These are phyloP conservation scores for Aphelenchoides avenae DNA, from an alignment of 1,140 invertebrate species.

Conservation along the genomic window DNA sequence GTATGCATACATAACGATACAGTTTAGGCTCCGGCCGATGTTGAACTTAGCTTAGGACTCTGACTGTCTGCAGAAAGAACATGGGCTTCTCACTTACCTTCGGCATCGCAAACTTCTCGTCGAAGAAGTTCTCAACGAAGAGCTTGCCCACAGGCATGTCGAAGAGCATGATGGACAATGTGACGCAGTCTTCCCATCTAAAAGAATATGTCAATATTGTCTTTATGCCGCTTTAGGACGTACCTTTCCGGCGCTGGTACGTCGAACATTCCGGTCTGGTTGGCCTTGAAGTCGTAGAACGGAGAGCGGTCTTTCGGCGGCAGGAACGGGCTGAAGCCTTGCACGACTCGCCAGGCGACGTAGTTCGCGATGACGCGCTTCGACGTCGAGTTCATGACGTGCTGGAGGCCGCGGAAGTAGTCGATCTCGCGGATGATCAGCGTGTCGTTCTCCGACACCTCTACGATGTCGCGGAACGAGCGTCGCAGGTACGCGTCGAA, in stretches of 20 bases:
- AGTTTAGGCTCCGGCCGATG: too few species aligned
- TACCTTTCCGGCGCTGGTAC: slow-evolving; percentile 33
- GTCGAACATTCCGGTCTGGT: slow-evolving; percentile 50
- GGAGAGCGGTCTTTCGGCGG: slow-evolving; percentile 37
- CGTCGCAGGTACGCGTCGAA: slow-evolving; percentile 41
- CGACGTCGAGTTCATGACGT: slow-evolving; percentile 62
- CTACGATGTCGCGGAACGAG: slow-evolving; percentile 38
- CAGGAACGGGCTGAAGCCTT: slow-evolving; percentile 49
- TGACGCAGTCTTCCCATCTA: slow-evolving; percentile 52
- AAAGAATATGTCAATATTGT: not conserved
- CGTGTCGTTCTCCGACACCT: slow-evolving; percentile 44
- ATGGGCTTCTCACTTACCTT: slow-evolving; percentile 38
- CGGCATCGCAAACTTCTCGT: slow-evolving; percentile 45
- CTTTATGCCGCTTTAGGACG: not conserved
- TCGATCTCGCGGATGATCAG: slow-evolving; percentile 48
- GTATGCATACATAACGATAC: too few species aligned
- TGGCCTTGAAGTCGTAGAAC: slow-evolving; percentile 52
- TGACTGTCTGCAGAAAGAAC: too few species aligned
- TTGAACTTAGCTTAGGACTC: too few species aligned
- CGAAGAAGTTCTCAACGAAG: slow-evolving; percentile 56
- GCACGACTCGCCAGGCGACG: slow-evolving; percentile 50
- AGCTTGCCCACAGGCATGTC: slow-evolving; percentile 57
- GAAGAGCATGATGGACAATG: slow-evolving; percentile 45
- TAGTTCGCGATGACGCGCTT: slow-evolving; percentile 64
- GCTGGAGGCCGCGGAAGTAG: slow-evolving; percentile 45